These are phyloP conservation scores for Ophraella communa DNA, from an alignment of 2,888 invertebrate genomes.

Conservation along the genomic window DNA sequence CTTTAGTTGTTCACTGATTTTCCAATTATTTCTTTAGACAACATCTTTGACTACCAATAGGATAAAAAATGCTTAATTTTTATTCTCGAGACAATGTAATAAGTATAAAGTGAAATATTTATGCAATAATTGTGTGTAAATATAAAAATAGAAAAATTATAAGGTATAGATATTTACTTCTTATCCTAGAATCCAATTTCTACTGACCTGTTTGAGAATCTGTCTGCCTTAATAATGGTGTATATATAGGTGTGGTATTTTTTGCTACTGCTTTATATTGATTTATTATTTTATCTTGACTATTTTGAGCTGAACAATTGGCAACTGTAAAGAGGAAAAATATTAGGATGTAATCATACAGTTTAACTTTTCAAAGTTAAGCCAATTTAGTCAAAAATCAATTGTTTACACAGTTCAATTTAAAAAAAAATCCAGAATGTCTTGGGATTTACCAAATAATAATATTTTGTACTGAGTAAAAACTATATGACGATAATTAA, in stretches of 20 bases:
- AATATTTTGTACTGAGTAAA: not conserved
- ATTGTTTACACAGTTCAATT: conserved; percentile 1
- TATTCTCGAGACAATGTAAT: not conserved
- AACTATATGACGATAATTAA: not conserved
- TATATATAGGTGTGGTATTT: not conserved
- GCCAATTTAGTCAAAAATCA: not conserved
- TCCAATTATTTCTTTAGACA: not conserved
- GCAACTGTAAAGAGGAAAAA: not conserved
- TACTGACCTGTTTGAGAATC: not conserved
- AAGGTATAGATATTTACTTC: not conserved
- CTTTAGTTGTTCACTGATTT: not conserved
- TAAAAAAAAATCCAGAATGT: not conserved
- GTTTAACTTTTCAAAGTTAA: not conserved
- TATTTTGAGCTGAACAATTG: not conserved
- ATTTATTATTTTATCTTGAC: too few relatives aligned
- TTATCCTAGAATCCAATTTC: not conserved
- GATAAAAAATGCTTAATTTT: not conserved
- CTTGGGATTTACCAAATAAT: not conserved
- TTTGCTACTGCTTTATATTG: not conserved
- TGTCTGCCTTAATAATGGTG: not conserved
- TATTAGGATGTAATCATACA: not conserved
- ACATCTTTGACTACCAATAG: not conserved
- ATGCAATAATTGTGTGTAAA: not conserved
- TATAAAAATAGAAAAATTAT: not conserved
- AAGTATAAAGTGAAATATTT: not conserved